phyloP scores from a whole-genome alignment of 2,888 invertebrate genomes.

The Carterocephalus palaemon region DNA sequence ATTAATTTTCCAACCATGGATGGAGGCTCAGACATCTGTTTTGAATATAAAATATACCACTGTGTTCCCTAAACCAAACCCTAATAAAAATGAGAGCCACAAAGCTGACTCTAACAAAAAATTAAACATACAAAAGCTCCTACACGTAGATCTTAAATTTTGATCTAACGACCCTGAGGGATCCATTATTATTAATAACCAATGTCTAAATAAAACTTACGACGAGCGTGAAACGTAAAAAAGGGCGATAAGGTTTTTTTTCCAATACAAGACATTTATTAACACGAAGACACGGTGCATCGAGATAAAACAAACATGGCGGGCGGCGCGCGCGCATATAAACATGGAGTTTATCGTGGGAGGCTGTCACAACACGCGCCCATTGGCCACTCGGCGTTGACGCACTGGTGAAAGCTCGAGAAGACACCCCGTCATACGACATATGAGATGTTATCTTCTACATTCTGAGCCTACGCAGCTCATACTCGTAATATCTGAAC shows the following conservation, averaged over 20 bases:
- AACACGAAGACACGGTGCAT: slow-evolving; percentile 70
- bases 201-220: slow-evolving; percentile 74
- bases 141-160: slow-evolving; percentile 70
- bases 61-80: slow-evolving; percentile 56
- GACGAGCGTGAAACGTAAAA: slow-evolving; percentile 60
- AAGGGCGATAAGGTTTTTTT: slow-evolving; percentile 53
- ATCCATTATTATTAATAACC: slow-evolving; percentile 77
- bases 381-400: slow-evolving; percentile 57
- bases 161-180: slow-evolving; percentile 70
- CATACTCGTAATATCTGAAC: slow-evolving; percentile 44
- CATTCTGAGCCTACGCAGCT: slow-evolving; percentile 67
- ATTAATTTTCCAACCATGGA: slow-evolving; percentile 68
- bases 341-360: slow-evolving; percentile 75
- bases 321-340: slow-evolving; percentile 71
- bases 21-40: slow-evolving; percentile 70
- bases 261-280: slow-evolving; percentile 74
- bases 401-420: slow-evolving; percentile 69
- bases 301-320: slow-evolving; percentile 79
- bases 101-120: slow-evolving; percentile 61
- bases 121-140: slow-evolving; percentile 55
- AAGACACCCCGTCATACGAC: slow-evolving; percentile 61
- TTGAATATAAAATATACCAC: slow-evolving; percentile 69
- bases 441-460: slow-evolving; percentile 60
- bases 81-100: slow-evolving; percentile 66
- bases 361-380: slow-evolving; percentile 76